Evolutionary conservation across 2,113 vertebrate species (phyloP).

Genomic region (Spea bombifrons): DNA sequence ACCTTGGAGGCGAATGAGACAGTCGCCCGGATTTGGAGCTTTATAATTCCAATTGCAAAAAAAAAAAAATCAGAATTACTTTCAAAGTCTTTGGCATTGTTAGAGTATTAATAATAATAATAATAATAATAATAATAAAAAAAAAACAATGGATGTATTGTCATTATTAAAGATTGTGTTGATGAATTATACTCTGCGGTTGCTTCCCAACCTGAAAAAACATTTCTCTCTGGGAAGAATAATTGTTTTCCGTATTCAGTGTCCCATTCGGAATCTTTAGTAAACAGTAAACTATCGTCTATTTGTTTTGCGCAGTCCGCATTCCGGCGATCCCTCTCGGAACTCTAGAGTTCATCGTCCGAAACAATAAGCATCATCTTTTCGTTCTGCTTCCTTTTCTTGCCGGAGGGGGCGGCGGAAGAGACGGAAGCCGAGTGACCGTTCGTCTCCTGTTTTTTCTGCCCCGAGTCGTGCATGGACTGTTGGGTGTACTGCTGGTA

Average conservation of each 20-base stretch:
- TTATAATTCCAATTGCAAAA: conserved; percentile 15
- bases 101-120: conserved; percentile 1
- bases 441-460: conserved; percentile 54
- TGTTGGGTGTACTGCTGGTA: conserved; percentile 92
- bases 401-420: conserved; percentile 47
- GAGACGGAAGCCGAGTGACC: conserved; percentile 55
- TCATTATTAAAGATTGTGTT: background rate
- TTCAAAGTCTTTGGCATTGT: conserved; percentile 25
- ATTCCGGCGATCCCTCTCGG: fast-evolving
- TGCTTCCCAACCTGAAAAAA: background rate
- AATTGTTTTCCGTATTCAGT: background rate
- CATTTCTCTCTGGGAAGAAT: background rate
- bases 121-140: conserved; percentile 13
- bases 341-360: conserved; percentile 81
- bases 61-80: background rate
- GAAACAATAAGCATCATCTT: conserved; percentile 86
- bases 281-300: conserved; percentile 22
- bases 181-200: background rate
- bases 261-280: background rate
- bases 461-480: conserved; percentile 81
- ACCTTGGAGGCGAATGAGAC: conserved; percentile 11
- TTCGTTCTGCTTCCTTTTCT: conserved; percentile 73
- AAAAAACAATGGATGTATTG: background rate
- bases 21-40: background rate
- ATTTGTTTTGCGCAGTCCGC: background rate